Evolutionary conservation across 2,888 invertebrate species (phyloP), one percentile per base, ranked within the genome.

Genomic region (Oscheius sp.): DNA sequence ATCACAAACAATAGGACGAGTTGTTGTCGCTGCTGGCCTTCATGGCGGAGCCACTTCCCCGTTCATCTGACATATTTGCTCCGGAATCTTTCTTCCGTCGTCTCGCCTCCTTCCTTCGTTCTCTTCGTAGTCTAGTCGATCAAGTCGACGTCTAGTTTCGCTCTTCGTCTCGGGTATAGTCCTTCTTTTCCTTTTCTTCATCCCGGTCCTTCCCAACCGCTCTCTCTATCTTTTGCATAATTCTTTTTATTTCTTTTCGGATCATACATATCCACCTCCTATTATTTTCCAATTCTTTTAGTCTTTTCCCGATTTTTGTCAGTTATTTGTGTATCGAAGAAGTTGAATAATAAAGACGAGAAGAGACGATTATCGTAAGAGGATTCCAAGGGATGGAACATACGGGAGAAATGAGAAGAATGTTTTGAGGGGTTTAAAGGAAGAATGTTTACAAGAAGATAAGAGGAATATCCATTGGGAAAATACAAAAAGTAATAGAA

Each of bases 11-110:
- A n/a, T n/a, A 66, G 66, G 57, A 66, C 12, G 66, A 66, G 22
- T 30, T 66, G 33, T 14, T 30, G 14, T 41, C 45, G n/a, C 44
- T 66, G 20, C n/a, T 66, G 45, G 26, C 36, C 12, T 57, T 45
- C 22, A 44, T 66, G 56, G 66, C 56, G 17, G 66, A 66, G 36
- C 66, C 66, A 5, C 32, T 66, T 12, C 66, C 66, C 22, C 45
- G 57, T 12, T 3, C 56, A 2, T 12, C 36, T 9, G 56, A 66
- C 22, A 14, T 56, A 17, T 66, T 66, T 36, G 4, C 28, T 14
- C 66, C 66, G 12, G 66, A 66, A 22, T 14, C 41, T 3, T 45
- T 66, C 47, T 57, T 66, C 33, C 41, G 17, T 22, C 41, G 45
- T 2, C 28, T 66, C n/a, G 41, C 56, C 22, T 30, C 32, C 8